Conservation (phyloP, 2,797 vertebrate genomes). For the Apodemus agrarius region DNA sequence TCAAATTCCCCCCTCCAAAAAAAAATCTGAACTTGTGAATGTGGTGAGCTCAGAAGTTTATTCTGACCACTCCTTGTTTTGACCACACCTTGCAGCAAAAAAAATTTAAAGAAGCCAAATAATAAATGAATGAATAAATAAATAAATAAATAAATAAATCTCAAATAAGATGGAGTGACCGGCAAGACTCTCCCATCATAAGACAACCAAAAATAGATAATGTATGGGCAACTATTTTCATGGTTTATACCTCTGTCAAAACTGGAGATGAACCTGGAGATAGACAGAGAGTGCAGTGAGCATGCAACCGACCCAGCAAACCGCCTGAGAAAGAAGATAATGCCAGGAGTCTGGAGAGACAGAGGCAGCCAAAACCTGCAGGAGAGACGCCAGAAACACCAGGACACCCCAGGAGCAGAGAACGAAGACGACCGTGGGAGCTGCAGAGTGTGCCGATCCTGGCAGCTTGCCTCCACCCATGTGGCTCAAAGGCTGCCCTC, state of each 20-base stretch:
- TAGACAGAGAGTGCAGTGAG: neutral
- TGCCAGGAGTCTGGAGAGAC: neutral
- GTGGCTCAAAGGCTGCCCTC: neutral
- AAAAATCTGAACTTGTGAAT: neutral
- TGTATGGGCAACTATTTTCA: fast-evolving
- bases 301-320: neutral
- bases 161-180: neutral
- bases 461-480: neutral
- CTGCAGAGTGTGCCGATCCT: neutral
- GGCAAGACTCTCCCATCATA: too few species aligned
- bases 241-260: neutral
- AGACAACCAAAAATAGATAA: neutral
- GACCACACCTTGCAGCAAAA: neutral
- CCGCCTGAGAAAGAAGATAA: neutral
- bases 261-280: fast-evolving
- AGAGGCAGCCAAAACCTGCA: neutral
- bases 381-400: neutral
- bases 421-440: neutral
- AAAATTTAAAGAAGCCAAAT: neutral
- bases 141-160: neutral
- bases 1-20: too few species aligned
- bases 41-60: neutral
- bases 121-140: too few species aligned
- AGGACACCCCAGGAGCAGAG: neutral
- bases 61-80: neutral